A percentile compares a stretch with the other conserved stretches of the same genome.
phyloP scores from a whole-genome alignment of 1,140 invertebrate species.

The Araneus ventricosus region DNA sequence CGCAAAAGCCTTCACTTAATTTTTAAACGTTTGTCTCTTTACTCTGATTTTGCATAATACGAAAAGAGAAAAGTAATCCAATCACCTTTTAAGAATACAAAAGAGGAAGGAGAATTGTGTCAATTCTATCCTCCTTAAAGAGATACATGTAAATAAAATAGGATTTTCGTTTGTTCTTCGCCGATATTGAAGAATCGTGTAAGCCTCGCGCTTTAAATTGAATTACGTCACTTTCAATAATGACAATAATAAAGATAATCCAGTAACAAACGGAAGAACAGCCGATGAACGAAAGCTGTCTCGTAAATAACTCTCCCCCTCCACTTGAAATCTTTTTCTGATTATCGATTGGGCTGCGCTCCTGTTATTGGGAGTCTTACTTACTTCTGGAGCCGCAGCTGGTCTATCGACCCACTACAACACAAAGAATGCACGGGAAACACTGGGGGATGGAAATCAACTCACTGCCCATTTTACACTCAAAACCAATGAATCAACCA shows the following conservation, averaged over 20 bases:
- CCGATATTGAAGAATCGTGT: background rate
- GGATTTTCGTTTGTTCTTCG: background rate
- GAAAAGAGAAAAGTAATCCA: background rate
- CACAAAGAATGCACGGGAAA: background rate
- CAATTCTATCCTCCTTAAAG: background rate
- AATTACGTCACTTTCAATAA: constrained; percentile 59
- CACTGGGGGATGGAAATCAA: background rate
- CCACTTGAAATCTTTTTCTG: constrained; percentile 62
- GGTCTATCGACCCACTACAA: constrained; percentile 52
- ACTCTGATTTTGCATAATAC: background rate
- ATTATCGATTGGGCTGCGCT: constrained; percentile 53
- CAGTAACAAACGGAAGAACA: constrained; percentile 31
- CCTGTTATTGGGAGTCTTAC: constrained; percentile 58
- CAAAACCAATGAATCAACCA: background rate
- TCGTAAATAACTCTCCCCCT: constrained; percentile 42
- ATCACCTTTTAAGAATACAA: background rate
- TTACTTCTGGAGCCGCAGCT: constrained; percentile 50
- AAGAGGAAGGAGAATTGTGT: background rate
- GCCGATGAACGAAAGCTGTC: constrained; percentile 55
- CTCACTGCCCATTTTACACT: background rate
- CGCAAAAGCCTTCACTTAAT: background rate
- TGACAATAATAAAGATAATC: constrained; percentile 61
- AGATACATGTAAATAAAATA: constrained; percentile 4
- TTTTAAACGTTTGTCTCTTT: constrained; percentile 1
- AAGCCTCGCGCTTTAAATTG: constrained; percentile 31